Conservation (phyloP, 2,113 vertebrate species). For the Baryphthengus martii region DNA sequence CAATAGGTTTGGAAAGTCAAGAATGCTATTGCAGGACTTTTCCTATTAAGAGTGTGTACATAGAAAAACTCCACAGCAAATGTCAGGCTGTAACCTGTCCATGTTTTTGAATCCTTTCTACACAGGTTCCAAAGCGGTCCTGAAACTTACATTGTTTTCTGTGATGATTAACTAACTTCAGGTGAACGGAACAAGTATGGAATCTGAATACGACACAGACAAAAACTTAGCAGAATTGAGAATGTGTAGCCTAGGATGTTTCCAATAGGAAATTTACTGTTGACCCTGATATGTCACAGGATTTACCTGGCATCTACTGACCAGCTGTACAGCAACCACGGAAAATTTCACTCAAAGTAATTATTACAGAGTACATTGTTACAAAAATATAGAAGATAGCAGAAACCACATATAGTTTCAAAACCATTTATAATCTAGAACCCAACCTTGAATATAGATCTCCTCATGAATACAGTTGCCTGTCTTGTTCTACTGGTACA, state of each 20-base stretch:
- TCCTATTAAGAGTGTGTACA: background rate
- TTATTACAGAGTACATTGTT: background rate
- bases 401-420: background rate
- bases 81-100: background rate
- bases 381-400: background rate
- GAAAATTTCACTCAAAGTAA: background rate
- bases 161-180: background rate
- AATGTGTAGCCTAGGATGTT: background rate
- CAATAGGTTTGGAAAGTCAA: background rate
- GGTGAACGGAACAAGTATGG: background rate
- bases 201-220: background rate
- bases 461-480: background rate
- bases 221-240: background rate
- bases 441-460: background rate
- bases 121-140: background rate
- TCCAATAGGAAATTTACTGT: background rate
- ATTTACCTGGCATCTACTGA: background rate
- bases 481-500: background rate
- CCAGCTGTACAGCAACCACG: background rate
- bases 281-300: background rate
- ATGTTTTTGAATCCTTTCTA: background rate
- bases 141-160: background rate
- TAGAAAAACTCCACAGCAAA: background rate
- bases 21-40: background rate
- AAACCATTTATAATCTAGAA: background rate